phyloP scores from a whole-genome alignment of 2,797 vertebrate species.

The Halcyon chelicuti region DNA sequence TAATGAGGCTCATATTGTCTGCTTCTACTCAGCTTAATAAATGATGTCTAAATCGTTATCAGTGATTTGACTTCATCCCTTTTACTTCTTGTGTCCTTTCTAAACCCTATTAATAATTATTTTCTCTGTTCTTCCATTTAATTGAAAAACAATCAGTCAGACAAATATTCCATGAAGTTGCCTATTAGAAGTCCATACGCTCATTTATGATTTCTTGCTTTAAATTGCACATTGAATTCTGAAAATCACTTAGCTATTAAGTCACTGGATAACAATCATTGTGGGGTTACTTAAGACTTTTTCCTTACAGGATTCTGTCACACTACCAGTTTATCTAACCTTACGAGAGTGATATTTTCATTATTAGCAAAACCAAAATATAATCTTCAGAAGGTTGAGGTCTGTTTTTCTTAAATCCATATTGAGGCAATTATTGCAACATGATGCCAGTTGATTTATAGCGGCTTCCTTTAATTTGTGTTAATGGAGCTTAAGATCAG shows the following conservation, averaged over 20 bases:
- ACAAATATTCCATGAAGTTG: neutral
- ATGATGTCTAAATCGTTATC: neutral
- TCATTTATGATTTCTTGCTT: conserved; percentile 1
- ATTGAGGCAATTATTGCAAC: neutral
- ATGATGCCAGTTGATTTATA: neutral
- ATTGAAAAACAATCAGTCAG: neutral
- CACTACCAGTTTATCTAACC: neutral
- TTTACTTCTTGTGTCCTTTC: neutral
- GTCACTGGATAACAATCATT: neutral
- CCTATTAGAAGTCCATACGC: neutral
- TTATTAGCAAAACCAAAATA: neutral
- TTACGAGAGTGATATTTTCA: neutral
- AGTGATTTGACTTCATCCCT: neutral
- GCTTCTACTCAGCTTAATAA: neutral
- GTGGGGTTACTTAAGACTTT: neutral
- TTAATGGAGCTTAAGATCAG: neutral
- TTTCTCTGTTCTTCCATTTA: neutral
- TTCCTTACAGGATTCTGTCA: neutral
- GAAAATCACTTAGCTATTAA: neutral
- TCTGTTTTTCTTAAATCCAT: neutral
- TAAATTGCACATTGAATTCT: neutral
- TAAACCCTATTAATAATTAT: neutral
- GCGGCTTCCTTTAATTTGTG: neutral
- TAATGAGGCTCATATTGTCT: neutral
- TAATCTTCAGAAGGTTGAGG: neutral